Evolutionary conservation across 2,888 invertebrate genomes (phyloP).

Genomic region (Drosophila robusta): DNA sequence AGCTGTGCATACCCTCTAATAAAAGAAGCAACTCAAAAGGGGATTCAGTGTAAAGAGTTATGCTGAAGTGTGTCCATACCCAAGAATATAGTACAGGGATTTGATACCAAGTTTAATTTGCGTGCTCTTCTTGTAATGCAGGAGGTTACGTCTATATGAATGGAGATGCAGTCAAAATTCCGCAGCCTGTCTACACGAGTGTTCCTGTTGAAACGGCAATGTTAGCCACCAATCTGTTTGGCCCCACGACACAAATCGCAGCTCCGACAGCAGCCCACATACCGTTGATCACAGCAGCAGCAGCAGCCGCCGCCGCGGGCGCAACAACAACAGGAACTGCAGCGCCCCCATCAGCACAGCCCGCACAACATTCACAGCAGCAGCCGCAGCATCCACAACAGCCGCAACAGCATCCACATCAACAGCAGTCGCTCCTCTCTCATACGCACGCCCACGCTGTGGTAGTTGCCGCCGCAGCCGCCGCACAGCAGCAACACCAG

Average conservation of each 20-base stretch:
- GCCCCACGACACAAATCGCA: conserved; percentile 82
- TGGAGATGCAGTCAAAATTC: conserved; percentile 90
- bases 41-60: neutral
- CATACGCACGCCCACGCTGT: conserved; percentile 66
- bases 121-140: conserved; percentile 25
- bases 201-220: conserved; percentile 88
- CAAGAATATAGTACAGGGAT: too few relatives aligned
- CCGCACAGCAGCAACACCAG: conserved; percentile 65
- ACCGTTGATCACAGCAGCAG: conserved; percentile 82
- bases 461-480: conserved; percentile 59
- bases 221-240: conserved; percentile 84
- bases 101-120: neutral
- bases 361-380: conserved; percentile 48
- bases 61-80: neutral
- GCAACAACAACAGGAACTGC: conserved; percentile 79
- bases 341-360: conserved; percentile 63
- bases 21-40: neutral
- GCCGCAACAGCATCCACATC: conserved; percentile 45
- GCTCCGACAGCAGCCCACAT: conserved; percentile 81
- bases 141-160: conserved; percentile 92
- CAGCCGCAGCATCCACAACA: conserved; percentile 36
- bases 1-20: neutral
- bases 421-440: conserved; percentile 54
- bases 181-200: conserved; percentile 89
- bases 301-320: conserved; percentile 77